These are phyloP conservation scores for Syritta pipiens DNA, from an alignment of 2,888 invertebrate genomes.

Conservation along the genomic window DNA sequence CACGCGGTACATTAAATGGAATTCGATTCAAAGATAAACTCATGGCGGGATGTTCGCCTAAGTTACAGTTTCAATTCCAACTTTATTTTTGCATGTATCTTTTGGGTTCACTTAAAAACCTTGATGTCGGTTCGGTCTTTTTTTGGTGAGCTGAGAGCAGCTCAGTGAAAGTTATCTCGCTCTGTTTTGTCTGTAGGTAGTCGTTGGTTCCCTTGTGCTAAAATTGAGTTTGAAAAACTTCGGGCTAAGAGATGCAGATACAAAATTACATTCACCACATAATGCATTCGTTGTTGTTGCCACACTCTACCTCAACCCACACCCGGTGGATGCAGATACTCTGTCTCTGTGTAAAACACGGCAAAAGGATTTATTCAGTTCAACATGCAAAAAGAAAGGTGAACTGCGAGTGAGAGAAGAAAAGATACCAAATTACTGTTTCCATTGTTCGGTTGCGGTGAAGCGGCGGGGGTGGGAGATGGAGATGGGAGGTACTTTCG, in stretches of 20 bases:
- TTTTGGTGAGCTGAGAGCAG: not conserved
- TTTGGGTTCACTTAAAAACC: no score
- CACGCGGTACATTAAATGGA: slow-evolving; percentile 36
- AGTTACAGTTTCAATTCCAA: slow-evolving; percentile 53
- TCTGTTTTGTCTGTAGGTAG: slow-evolving; percentile 26
- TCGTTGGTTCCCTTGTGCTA: slow-evolving; percentile 54
- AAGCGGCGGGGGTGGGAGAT: not conserved
- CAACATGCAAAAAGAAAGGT: slow-evolving; percentile 18
- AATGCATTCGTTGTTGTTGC: slow-evolving; percentile 45
- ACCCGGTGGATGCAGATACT: slow-evolving; percentile 3
- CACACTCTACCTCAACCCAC: not conserved
- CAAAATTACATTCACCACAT: slow-evolving; percentile 56
- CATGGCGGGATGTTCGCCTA: slow-evolving; percentile 35
- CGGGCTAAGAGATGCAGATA: slow-evolving; percentile 50
- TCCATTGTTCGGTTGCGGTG: slow-evolving; percentile 44
- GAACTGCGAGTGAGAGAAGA: not conserved
- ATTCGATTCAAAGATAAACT: slow-evolving; percentile 61
- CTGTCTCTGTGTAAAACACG: not conserved
- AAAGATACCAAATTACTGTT: slow-evolving; percentile 39
- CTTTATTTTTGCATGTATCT: no score
- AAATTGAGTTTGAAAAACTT: slow-evolving; percentile 51
- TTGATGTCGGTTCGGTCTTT: slow-evolving; percentile 14
- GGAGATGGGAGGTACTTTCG: slow-evolving; percentile 12
- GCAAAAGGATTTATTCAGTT: slow-evolving; percentile 27
- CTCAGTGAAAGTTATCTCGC: slow-evolving; percentile 48